These are phyloP conservation scores for Enteromius afrohamiltoni DNA, from an alignment of 2,797 vertebrate genomes.

Conservation along the genomic window DNA sequence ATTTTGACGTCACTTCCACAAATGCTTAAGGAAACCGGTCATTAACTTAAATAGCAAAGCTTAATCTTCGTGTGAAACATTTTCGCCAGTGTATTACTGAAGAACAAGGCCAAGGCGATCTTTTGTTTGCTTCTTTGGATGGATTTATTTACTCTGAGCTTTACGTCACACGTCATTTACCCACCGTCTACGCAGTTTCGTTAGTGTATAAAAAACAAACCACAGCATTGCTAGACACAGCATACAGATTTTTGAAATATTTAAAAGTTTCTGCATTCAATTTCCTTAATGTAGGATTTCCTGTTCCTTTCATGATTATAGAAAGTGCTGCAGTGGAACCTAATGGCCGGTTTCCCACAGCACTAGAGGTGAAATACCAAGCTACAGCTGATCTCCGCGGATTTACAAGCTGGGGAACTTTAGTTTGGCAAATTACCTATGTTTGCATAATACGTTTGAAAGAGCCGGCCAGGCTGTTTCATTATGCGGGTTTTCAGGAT, in stretches of 20 bases:
- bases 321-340: conserved; percentile 28
- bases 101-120: not conserved
- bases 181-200: conserved; percentile 13
- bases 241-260: not conserved
- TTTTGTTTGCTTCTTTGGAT: conserved; percentile 1
- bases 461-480: not conserved
- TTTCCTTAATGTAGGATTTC: no score
- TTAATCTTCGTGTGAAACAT: conserved; percentile 4
- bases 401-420: not conserved
- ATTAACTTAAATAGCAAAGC: not conserved
- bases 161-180: not conserved
- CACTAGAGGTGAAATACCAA: not conserved
- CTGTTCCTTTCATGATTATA: not conserved
- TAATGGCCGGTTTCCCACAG: rapidly evolving
- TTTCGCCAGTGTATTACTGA: not conserved
- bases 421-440: not conserved
- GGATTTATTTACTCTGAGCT: not conserved
- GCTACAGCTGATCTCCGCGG: not conserved
- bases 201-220: not conserved
- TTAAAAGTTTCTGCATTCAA: not conserved
- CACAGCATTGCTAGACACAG: not conserved
- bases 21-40: not conserved
- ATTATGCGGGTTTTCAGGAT: not conserved
- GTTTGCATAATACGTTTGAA: not conserved
- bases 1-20: not conserved